Evolutionary conservation across 2,888 invertebrate species (phyloP).

Genomic region (Galeruca laticollis): DNA sequence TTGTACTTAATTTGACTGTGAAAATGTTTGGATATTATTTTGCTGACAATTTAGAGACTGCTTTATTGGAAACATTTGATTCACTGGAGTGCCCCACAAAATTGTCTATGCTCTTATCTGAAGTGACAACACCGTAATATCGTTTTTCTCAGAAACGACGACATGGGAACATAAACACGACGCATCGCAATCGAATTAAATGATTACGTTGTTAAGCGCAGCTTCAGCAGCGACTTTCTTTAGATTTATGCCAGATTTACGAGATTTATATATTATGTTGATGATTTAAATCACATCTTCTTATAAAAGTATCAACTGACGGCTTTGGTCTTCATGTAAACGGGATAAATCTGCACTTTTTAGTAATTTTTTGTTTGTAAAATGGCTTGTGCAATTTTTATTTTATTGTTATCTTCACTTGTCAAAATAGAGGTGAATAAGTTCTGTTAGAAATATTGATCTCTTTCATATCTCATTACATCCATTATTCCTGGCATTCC

Average conservation of each 20-base stretch:
- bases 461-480: too few relatives aligned
- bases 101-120: slow-evolving; percentile 9
- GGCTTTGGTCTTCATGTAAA: too few relatives aligned
- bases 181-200: slow-evolving; percentile 61
- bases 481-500: too few relatives aligned
- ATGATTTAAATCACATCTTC: slow-evolving; percentile 54
- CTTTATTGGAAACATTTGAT: neutral
- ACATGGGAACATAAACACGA: slow-evolving; percentile 62
- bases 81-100: neutral
- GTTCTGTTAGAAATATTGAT: too few relatives aligned
- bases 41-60: neutral
- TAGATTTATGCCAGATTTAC: slow-evolving; percentile 54
- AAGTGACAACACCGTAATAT: slow-evolving; percentile 30
- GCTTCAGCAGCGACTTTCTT: slow-evolving; percentile 51
- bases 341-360: too few relatives aligned
- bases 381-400: too few relatives aligned
- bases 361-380: too few relatives aligned
- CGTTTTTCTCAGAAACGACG: slow-evolving; percentile 53
- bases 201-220: slow-evolving; percentile 60
- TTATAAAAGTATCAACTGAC: slow-evolving; percentile 39
- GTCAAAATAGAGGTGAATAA: too few relatives aligned
- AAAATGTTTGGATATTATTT: neutral
- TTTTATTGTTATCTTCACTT: too few relatives aligned
- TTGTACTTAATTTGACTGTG: too few relatives aligned
- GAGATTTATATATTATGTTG: slow-evolving; percentile 49